These are phyloP conservation scores for Drosophila kepulauana DNA, from an alignment of 1,140 invertebrate species.

Conservation along the genomic window DNA sequence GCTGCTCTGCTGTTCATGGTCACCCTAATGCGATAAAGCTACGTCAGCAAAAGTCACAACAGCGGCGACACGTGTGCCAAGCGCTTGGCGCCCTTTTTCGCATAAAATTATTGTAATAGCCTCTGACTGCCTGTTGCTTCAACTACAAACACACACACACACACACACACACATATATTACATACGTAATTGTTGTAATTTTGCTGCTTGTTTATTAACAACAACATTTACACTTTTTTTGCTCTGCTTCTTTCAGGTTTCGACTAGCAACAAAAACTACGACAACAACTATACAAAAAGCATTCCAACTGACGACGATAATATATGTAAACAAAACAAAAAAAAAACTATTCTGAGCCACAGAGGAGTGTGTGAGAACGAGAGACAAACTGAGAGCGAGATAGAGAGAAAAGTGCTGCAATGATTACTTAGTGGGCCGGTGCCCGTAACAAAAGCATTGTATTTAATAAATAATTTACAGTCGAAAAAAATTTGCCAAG, in stretches of 20 bases:
- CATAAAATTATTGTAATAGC: conserved; percentile 69
- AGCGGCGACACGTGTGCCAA: conserved; percentile 67
- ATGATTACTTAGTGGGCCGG: conserved; percentile 68
- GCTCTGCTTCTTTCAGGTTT: conserved; percentile 56
- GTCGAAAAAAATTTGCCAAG: neutral
- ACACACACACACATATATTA: no score
- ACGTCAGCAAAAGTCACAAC: conserved; percentile 29
- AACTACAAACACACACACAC: neutral
- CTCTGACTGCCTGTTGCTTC: conserved; percentile 1
- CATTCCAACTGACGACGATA: conserved; percentile 61
- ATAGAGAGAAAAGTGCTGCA: conserved; percentile 25
- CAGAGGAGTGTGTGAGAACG: neutral
- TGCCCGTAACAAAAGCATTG: conserved; percentile 21
- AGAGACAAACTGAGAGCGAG: conserved; percentile 7
- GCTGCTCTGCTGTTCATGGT: conserved; percentile 1
- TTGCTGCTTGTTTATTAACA: conserved; percentile 37
- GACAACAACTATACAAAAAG: conserved; percentile 44
- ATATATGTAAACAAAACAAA: conserved; percentile 25
- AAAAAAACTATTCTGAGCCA: conserved; percentile 12
- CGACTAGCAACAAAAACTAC: conserved; percentile 28
- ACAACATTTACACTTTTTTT: conserved; percentile 45
- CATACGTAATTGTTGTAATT: conserved; percentile 16
- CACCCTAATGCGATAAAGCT: conserved; percentile 29
- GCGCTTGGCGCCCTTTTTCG: conserved; percentile 78
- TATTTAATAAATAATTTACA: conserved; percentile 20